Percentiles rank a stretch among this genome's conserved stretches.
These are phyloP conservation scores for Lucilia cuprina DNA, from an alignment of 1,140 invertebrate genomes.

Conservation along the genomic window DNA sequence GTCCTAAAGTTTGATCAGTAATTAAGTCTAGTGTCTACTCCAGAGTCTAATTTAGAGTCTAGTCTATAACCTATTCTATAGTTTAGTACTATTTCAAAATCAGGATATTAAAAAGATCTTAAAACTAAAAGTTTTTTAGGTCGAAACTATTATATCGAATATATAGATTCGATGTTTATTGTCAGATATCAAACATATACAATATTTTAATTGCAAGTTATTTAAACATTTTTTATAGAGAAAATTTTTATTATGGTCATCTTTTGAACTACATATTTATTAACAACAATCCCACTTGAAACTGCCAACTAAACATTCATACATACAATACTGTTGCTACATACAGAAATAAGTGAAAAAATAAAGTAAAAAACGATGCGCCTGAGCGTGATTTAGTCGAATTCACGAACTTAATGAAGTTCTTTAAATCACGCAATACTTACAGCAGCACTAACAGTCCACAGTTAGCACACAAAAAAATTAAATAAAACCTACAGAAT, in stretches of 20 bases:
- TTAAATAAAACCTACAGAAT: neutral
- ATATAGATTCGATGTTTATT: no score
- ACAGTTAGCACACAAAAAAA: neutral
- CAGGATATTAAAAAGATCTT: no score
- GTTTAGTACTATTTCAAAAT: no score
- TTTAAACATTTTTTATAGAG: neutral
- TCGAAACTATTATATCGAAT: no score
- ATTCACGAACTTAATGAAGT: slow-evolving; percentile 63
- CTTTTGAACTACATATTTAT: neutral
- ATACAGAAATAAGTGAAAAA: slow-evolving; percentile 48
- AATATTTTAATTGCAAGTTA: no score
- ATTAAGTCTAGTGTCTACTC: no score
- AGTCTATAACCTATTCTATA: no score
- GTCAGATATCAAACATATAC: no score
- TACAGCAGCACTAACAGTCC: neutral
- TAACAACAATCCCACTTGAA: slow-evolving; percentile 25
- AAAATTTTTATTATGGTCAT: neutral
- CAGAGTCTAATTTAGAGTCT: no score
- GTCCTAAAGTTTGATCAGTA: no score
- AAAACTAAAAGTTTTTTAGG: no score
- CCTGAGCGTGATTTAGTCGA: slow-evolving; percentile 61
- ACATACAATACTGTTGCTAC: neutral
- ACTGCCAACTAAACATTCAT: neutral
- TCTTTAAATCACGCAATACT: slow-evolving; percentile 62
- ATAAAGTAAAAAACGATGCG: slow-evolving; percentile 29